Percentiles rank a stretch among this genome's conserved stretches.
Evolutionary conservation across 2,797 vertebrate species (phyloP).

Genomic region (Todus mexicanus): DNA sequence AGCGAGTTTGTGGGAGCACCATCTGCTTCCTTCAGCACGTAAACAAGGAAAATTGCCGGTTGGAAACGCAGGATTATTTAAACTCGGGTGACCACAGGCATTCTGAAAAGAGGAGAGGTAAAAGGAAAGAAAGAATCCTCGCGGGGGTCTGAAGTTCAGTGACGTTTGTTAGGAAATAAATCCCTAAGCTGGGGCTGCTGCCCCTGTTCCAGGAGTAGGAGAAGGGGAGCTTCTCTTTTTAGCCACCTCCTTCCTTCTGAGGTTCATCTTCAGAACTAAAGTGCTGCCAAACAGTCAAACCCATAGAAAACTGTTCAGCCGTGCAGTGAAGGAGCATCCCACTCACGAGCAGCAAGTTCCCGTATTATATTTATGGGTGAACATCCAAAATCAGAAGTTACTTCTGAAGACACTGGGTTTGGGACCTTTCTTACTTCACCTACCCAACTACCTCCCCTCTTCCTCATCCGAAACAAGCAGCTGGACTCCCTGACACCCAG

Average conservation of each 20-base stretch:
- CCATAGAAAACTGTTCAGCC: background rate
- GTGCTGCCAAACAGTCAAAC: background rate
- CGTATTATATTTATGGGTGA: background rate
- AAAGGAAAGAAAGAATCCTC: background rate
- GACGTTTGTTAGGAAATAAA: constrained; percentile 68
- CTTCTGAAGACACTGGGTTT: background rate
- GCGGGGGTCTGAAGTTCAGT: constrained; percentile 43
- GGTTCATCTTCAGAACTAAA: background rate
- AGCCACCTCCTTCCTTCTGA: background rate
- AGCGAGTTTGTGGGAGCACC: constrained; percentile 61
- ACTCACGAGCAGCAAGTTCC: background rate
- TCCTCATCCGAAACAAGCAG: background rate
- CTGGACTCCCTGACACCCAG: background rate
- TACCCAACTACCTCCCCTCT: background rate
- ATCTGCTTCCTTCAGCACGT: constrained; percentile 73
- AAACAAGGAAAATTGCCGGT: constrained; percentile 76
- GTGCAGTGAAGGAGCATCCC: background rate
- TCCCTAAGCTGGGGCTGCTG: background rate
- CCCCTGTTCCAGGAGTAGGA: background rate
- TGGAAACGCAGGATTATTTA: constrained; percentile 67
- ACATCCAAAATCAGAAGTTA: background rate
- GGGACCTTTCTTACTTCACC: background rate
- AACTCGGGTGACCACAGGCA: constrained; percentile 70
- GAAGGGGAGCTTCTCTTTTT: background rate
- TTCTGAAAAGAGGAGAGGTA: constrained; percentile 60